Conservation (phyloP, 2,113 vertebrate genomes). For the Myxocyprinus asiaticus region DNA sequence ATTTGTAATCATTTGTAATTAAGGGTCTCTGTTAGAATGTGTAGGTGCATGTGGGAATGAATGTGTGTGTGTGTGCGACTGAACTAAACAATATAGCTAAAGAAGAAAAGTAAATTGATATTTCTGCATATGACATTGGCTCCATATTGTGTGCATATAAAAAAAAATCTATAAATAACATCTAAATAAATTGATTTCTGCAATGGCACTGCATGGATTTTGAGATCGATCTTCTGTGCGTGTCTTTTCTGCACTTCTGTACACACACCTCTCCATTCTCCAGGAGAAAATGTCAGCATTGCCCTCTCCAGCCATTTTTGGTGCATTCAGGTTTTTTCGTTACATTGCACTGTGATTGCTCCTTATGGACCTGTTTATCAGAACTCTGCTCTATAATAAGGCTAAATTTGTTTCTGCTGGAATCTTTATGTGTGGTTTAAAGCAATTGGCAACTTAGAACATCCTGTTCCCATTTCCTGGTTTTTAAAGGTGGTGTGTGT, state of each 20-base stretch:
- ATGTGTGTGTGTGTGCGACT: constrained; percentile 1
- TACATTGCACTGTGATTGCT: constrained; percentile 14
- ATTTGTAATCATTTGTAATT: constrained; percentile 26
- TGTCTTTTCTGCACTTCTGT: neutral
- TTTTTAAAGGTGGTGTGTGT: neutral
- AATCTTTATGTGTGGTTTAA: constrained; percentile 30
- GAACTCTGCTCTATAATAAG: constrained; percentile 34
- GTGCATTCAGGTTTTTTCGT: neutral
- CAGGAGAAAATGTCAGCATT: neutral
- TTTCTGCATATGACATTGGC: constrained; percentile 42
- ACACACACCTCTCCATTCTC: neutral
- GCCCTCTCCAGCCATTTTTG: constrained; percentile 7
- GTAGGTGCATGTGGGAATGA: neutral
- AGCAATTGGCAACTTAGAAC: constrained; percentile 28
- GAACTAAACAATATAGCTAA: constrained; percentile 28
- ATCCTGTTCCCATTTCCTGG: constrained; percentile 8
- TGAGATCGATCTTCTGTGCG: neutral
- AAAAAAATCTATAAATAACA: constrained; percentile 44
- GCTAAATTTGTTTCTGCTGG: constrained; percentile 18
- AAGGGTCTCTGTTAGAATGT: constrained; percentile 14
- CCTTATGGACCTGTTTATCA: neutral
- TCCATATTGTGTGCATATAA: constrained; percentile 45
- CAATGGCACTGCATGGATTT: neutral
- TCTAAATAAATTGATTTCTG: constrained; percentile 39
- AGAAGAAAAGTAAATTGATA: constrained; percentile 41